A percentile compares a stretch with the other conserved stretches of the same genome.
phyloP scores from a whole-genome alignment of 92 coral and sea anemone genomes.

The Zoanthus sociatus region DNA sequence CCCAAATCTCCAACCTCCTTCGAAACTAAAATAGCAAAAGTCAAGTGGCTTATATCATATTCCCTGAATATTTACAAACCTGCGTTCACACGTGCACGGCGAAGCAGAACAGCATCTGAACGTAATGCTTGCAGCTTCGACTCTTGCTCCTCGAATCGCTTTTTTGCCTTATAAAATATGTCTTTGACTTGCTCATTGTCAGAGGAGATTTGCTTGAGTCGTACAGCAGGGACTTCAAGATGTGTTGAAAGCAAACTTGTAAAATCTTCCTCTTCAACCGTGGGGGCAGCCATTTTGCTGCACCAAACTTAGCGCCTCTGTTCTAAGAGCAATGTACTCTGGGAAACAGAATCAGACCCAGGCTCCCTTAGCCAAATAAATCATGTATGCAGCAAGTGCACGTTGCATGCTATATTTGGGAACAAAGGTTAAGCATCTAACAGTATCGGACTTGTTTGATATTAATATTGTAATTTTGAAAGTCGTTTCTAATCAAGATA shows the following conservation, averaged over 20 bases:
- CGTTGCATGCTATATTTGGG: too few relatives aligned
- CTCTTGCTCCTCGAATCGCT: slow-evolving; percentile 64
- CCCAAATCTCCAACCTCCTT: too few relatives aligned
- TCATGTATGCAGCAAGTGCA: too few relatives aligned
- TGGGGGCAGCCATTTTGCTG: slow-evolving; percentile 86
- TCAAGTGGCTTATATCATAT: background rate
- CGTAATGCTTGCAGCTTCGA: slow-evolving; percentile 72
- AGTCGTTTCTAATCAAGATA: too few relatives aligned
- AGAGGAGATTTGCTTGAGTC: slow-evolving; percentile 62
- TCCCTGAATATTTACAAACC: slow-evolving; percentile 50
- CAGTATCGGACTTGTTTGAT: background rate
- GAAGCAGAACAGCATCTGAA: slow-evolving; percentile 74
- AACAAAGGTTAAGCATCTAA: too few relatives aligned
- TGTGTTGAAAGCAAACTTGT: slow-evolving; percentile 63
- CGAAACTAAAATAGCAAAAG: background rate
- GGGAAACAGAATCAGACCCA: slow-evolving; percentile 43
- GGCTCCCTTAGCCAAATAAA: background rate
- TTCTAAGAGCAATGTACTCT: slow-evolving; percentile 53
- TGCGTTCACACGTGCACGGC: slow-evolving; percentile 99
- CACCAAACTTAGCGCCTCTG: slow-evolving; percentile 76
- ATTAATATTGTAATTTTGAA: background rate
- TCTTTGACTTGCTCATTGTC: slow-evolving; percentile 68
- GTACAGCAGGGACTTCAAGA: slow-evolving; percentile 67
- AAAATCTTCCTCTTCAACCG: slow-evolving; percentile 60
- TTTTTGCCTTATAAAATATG: slow-evolving; percentile 62